Conservation (phyloP, 2,113 vertebrate genomes). For the Sinosuthora webbiana region DNA sequence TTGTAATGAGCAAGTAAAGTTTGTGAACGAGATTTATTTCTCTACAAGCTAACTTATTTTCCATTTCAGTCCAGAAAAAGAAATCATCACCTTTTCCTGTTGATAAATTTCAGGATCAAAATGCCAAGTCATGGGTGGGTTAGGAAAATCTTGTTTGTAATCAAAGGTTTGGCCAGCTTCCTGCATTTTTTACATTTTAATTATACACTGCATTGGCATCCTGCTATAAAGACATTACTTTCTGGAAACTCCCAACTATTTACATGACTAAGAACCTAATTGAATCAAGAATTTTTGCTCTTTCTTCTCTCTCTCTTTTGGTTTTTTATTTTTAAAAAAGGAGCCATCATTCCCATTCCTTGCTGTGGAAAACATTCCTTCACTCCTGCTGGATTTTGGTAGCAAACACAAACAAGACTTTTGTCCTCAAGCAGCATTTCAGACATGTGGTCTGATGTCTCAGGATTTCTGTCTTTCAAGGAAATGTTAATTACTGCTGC, state of each 20-base stretch:
- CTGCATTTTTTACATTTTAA: constrained; percentile 67
- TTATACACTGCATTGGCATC: constrained; percentile 45
- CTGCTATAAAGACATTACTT: constrained; percentile 59
- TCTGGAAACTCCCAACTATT: constrained; percentile 47
- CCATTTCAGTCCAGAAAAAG: neutral
- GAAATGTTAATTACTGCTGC: constrained; percentile 10
- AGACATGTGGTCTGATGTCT: neutral
- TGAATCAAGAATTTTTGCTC: constrained; percentile 61
- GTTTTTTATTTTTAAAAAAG: neutral
- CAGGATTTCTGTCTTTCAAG: neutral
- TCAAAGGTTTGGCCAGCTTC: constrained; percentile 59
- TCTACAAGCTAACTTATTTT: neutral
- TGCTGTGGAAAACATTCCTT: neutral
- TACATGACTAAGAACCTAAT: constrained; percentile 72
- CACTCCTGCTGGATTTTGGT: neutral
- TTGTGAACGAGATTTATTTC: constrained; percentile 39
- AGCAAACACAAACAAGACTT: neutral
- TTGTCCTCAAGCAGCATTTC: neutral
- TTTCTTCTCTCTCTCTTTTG: neutral
- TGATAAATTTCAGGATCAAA: constrained; percentile 58
- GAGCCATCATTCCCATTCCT: neutral
- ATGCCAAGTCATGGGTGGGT: constrained; percentile 48
- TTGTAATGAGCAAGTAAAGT: constrained; percentile 24
- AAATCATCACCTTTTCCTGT: constrained; percentile 64
- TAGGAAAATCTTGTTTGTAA: constrained; percentile 57